A percentile compares a stretch with the other conserved stretches of the same genome.
Conservation (phyloP, 2,888 invertebrate genomes). For the Mythimna pallens region DNA sequence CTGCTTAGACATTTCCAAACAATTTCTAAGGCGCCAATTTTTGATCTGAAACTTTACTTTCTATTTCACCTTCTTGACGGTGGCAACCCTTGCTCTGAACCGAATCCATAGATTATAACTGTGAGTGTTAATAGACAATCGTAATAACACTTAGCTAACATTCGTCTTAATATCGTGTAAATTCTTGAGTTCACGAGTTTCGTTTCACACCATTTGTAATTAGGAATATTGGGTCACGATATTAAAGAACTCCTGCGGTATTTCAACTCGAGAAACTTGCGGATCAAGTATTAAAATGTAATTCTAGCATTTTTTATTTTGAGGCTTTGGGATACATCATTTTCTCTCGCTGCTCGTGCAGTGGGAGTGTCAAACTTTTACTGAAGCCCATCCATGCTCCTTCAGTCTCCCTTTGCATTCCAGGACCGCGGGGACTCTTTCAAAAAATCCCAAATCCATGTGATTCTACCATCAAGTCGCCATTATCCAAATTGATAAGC, state of each 20-base stretch:
- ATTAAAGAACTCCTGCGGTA: conserved; percentile 26
- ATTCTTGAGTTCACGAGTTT: conserved; percentile 47
- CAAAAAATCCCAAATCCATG: too few species aligned
- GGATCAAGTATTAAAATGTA: neutral
- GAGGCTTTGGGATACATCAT: too few species aligned
- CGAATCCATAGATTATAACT: conserved; percentile 59
- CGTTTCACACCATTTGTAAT: conserved; percentile 50
- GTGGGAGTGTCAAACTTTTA: too few species aligned
- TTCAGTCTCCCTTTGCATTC: too few species aligned
- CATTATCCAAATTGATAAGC: neutral
- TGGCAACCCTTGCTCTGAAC: conserved; percentile 46
- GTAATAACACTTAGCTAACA: conserved; percentile 51
- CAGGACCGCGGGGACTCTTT: too few species aligned
- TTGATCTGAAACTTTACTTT: neutral
- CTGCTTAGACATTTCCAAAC: neutral
- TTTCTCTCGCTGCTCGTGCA: too few species aligned
- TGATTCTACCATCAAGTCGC: neutral
- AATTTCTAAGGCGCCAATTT: neutral
- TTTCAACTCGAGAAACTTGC: neutral
- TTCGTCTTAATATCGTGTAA: conserved; percentile 41
- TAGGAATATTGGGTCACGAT: conserved; percentile 39
- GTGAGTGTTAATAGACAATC: conserved; percentile 56
- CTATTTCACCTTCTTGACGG: neutral
- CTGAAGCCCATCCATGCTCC: too few species aligned
- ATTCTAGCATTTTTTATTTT: neutral